These are phyloP conservation scores for Melanotus villosus DNA, from an alignment of 2,888 invertebrate genomes.

Conservation along the genomic window DNA sequence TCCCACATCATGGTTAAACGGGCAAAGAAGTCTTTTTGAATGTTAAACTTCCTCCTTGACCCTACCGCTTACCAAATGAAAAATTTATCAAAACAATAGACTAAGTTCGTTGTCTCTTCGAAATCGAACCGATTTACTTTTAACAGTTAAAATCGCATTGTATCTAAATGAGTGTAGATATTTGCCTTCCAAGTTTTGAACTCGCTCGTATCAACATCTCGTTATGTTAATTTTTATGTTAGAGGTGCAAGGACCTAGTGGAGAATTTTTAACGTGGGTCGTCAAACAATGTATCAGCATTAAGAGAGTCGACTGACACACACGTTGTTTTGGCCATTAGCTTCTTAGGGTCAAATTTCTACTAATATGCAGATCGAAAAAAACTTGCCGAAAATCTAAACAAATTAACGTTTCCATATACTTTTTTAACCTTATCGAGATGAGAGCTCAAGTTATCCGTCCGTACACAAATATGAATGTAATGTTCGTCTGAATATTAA, in stretches of 20 bases:
- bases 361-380: constrained; percentile 6
- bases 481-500: too few species aligned
- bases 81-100: constrained; percentile 7
- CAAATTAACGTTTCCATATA: too few species aligned
- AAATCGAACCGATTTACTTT: constrained; percentile 4
- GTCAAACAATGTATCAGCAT: constrained; percentile 32
- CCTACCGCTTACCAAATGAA: not conserved
- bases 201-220: constrained; percentile 30
- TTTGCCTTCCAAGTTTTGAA: not conserved
- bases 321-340: constrained; percentile 11
- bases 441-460: too few species aligned
- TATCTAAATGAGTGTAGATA: constrained; percentile 16
- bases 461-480: too few species aligned
- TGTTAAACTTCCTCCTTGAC: not conserved
- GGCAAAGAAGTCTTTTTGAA: not conserved
- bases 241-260: constrained; percentile 36
- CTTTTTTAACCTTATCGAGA: too few species aligned
- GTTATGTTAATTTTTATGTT: constrained; percentile 39
- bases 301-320: constrained; percentile 16
- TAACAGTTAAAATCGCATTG: constrained; percentile 30
- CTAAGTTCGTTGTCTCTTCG: constrained; percentile 19
- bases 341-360: constrained; percentile 10
- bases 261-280: constrained; percentile 39
- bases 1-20: not conserved
- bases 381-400: not conserved